These are phyloP conservation scores for Thumatha senex DNA, from an alignment of 2,888 invertebrate species.

Conservation along the genomic window DNA sequence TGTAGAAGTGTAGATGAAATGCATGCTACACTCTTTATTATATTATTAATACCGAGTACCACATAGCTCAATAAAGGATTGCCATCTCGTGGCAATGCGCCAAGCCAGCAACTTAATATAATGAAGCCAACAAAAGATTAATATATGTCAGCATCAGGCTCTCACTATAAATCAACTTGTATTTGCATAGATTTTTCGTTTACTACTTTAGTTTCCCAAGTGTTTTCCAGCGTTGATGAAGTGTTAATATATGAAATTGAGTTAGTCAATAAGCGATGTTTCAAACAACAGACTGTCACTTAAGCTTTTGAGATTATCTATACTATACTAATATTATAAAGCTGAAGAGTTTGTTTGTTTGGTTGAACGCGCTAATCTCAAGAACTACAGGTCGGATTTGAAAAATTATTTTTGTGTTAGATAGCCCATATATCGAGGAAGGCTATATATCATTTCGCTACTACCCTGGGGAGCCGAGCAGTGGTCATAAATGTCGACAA, in stretches of 20 bases:
- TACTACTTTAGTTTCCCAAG: neutral
- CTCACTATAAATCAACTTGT: constrained; percentile 6
- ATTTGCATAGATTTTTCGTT: constrained; percentile 7
- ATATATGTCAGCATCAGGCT: neutral
- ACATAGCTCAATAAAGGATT: neutral
- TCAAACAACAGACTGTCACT: neutral
- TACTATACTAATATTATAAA: no score
- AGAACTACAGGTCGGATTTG: no score
- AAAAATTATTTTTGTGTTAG: no score
- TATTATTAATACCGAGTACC: neutral
- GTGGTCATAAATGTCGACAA: no score
- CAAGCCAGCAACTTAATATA: constrained; percentile 6
- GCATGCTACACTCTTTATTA: neutral
- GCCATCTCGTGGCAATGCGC: neutral
- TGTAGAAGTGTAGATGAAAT: neutral
- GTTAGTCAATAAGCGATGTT: neutral
- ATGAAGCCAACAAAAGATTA: constrained; percentile 9
- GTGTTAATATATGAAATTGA: neutral
- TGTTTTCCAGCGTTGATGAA: neutral
- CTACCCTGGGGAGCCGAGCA: no score
- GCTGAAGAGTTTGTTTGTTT: no score
- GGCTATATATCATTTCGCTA: no score
- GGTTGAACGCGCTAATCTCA: no score
- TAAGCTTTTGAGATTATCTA: neutral
- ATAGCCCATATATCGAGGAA: no score